Conservation (phyloP, 2,797 vertebrate genomes). For the Galaxias olidus region DNA sequence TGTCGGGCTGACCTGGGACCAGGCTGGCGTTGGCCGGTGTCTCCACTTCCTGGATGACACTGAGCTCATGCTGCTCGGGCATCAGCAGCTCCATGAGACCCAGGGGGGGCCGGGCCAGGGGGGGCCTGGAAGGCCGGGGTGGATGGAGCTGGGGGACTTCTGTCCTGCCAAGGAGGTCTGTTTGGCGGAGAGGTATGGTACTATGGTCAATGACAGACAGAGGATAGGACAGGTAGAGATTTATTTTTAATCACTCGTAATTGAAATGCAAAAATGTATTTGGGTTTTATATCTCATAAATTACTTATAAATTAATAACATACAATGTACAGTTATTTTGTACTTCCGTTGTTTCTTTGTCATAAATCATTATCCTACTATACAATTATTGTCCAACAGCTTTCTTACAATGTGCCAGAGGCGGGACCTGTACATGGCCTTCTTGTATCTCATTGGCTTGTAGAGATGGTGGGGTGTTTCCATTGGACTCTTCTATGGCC, state of each 20-base stretch:
- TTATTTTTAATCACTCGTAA: not conserved
- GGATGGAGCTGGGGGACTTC: conserved; percentile 12
- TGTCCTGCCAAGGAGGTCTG: conserved; percentile 14
- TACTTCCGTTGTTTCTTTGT: too few species aligned
- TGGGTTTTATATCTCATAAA: too few species aligned
- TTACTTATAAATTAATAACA: too few species aligned
- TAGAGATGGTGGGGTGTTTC: conserved; percentile 40
- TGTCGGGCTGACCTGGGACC: conserved; percentile 72
- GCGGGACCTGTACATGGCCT: not conserved
- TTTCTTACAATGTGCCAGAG: conserved; percentile 18
- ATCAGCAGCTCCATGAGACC: conserved; percentile 65
- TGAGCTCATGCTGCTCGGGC: conserved; percentile 88
- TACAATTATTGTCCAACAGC: too few species aligned
- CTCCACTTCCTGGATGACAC: conserved; percentile 87
- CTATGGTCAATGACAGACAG: not conserved
- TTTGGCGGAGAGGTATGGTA: not conserved
- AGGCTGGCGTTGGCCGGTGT: conserved; percentile 73
- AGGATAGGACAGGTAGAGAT: not conserved
- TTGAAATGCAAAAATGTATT: too few species aligned
- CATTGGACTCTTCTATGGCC: conserved; percentile 57
- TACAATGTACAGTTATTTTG: too few species aligned
- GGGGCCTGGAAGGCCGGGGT: conserved; percentile 76
- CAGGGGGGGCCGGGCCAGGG: conserved; percentile 77
- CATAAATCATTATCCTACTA: too few species aligned
- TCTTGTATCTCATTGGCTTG: conserved; percentile 22